Base-by-base conservation (phyloP, 2,113 vertebrate species). In the Pachypanchax playfairii region DNA sequence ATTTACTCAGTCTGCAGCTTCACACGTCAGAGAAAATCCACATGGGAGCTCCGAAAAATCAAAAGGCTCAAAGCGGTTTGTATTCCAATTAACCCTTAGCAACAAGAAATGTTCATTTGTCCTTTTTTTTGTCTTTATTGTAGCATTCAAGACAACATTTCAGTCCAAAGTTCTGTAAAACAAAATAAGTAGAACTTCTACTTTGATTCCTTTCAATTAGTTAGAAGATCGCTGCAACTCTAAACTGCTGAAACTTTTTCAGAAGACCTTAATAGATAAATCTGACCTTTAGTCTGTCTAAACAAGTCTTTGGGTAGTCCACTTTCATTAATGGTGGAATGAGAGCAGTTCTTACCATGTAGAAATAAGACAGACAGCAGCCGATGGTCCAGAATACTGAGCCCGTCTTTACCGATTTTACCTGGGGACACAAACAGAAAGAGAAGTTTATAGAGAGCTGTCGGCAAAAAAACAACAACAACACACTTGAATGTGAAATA, bases 371-470 rank as follows among this genome's bases (percentile, higher is more conserved):
- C 53, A 98, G 90, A 68, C 96, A 98, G 81, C 96, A 98, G 89
- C 96, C 97, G 67, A 98, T 94, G 52, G 95, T 93, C 96, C 96
- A 98, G 88, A 96, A 98, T 38, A 98, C 94, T 0, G 96, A 98
- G 54, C 96, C 96, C 0, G 94, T 98, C 92, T 98, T 98, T 83
- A 98, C 94, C 35, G 96, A 96, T 70, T 98, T 98, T 83, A 98
- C 96, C 96, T 98, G 70, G 47, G 74, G 89, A 66, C 36, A 57
- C 61, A 76, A 73, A 75, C 24, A 77, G 28, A 51, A 29, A 20
- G 1, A 48, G 13, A 26, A 1, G 25, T 18, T 20, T 20, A 17
- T 21, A 47, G 49, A 14, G 17, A 8, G 20, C 3, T 48, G 48
- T 20, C 10, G 10, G 3, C 20, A 43, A 14, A 7, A 2, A 6